phyloP scores from a whole-genome alignment of 2,888 invertebrate genomes.

The Zhengitettix transpicula region DNA sequence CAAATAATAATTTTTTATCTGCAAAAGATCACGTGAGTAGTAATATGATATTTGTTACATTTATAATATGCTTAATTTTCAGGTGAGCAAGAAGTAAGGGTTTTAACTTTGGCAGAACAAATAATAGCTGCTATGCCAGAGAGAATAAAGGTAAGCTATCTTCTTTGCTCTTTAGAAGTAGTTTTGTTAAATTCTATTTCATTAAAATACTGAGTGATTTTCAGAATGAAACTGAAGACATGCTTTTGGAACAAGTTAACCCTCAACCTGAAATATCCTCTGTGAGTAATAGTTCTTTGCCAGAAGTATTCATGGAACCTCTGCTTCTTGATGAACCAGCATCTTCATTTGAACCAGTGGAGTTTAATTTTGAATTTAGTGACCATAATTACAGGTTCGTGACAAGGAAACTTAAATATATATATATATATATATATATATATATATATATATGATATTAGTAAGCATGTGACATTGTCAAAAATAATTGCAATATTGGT shows the following conservation, averaged over 20 bases:
- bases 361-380: slow-evolving; percentile 67
- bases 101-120: slow-evolving; percentile 87
- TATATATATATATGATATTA: too few species aligned
- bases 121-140: slow-evolving; percentile 98
- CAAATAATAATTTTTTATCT: too few species aligned
- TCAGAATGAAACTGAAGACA: slow-evolving; percentile 40
- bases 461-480: too few species aligned
- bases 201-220: not conserved
- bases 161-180: not conserved
- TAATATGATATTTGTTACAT: not conserved
- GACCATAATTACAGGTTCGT: slow-evolving; percentile 63
- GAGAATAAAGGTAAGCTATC: slow-evolving; percentile 64
- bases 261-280: slow-evolving; percentile 34
- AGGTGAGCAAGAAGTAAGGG: slow-evolving; percentile 87
- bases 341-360: slow-evolving; percentile 44
- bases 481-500: too few species aligned
- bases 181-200: not conserved
- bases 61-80: slow-evolving; percentile 22
- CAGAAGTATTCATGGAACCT: slow-evolving; percentile 62
- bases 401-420: not conserved
- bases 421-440: too few species aligned
- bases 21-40: too few species aligned
- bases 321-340: slow-evolving; percentile 43
- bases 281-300: slow-evolving; percentile 31
- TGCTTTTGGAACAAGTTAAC: slow-evolving; percentile 32